A percentile compares a stretch with the other conserved stretches of the same genome.
These are phyloP conservation scores for Bicyclus anynana DNA, from an alignment of 1,140 invertebrate genomes.

Conservation along the genomic window DNA sequence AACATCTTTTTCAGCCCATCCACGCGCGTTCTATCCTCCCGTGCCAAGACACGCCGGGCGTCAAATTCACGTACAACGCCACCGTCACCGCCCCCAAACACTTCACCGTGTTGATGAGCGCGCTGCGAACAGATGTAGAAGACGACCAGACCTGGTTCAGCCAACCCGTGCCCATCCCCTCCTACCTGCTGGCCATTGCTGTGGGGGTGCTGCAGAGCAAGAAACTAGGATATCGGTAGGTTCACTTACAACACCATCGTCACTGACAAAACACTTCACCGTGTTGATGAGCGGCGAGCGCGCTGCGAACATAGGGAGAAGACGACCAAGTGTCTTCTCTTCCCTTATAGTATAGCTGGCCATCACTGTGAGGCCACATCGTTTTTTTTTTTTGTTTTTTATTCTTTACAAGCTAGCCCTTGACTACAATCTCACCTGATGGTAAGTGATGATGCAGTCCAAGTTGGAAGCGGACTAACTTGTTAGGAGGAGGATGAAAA, in stretches of 20 bases:
- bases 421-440: too few species aligned
- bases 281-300: too few species aligned
- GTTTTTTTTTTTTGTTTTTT: too few species aligned
- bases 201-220: conserved; percentile 89
- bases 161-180: conserved; percentile 87
- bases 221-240: conserved; percentile 84
- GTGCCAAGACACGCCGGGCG: conserved; percentile 95
- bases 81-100: conserved; percentile 86
- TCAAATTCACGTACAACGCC: conserved; percentile 92
- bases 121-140: conserved; percentile 78
- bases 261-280: too few species aligned
- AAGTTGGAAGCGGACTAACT: too few species aligned
- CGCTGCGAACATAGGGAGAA: too few species aligned
- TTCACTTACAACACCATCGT: neutral
- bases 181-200: conserved; percentile 91
- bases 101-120: conserved; percentile 94
- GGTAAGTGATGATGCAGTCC: too few species aligned
- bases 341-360: too few species aligned
- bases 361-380: too few species aligned
- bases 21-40: conserved; percentile 92
- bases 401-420: too few species aligned
- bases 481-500: too few species aligned
- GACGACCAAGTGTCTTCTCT: too few species aligned
- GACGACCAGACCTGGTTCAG: conserved; percentile 79
- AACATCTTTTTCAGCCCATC: conserved; percentile 82